Evolutionary conservation across 2,797 vertebrate species (phyloP), one percentile per base, ranked within the genome.

Genomic region (Orientallactaga sibirica): DNA sequence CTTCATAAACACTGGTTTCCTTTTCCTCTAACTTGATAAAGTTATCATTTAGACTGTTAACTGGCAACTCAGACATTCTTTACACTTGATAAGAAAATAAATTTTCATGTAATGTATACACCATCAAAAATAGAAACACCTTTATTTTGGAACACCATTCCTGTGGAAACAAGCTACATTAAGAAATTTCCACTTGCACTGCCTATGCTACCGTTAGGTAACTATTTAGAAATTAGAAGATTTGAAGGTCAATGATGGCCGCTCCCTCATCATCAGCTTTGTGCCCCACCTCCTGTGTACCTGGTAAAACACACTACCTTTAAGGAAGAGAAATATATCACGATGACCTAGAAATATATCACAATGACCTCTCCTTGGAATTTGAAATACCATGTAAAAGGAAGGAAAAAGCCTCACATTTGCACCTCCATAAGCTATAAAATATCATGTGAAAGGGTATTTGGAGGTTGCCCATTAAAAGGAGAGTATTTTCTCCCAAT

Each of bases 41-140:
- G 41, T 82, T 80, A 71, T 80, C 86, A 52, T 33, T 94, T 62
- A 93, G 71, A 70, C 8, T 4, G 27, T 24, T 37, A 94, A 77
- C 5, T 75, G 24, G 83, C 33, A 85, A 55, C 37, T 82, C n/a
- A 68, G 77, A 91, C 55, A 75, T 74, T 66, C 68, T 87, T 76
- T 37, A 41, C 58, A 84, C 41, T 81, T 74, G 33, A 79, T 90
- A 91, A 86, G 62, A 64, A 86, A 89, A 68, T 86, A 64, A 76
- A 80, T 88, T 68, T 78, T 20, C 37, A 81, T 74, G 58, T 67
- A 91, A 83, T 76, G 33, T 41, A 27, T 48, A 77, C 22, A 41
- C 18, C 68, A 41, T 86, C 37, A 55, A 19, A 87, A 86, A n/a
- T 48, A 7, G 61, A 91, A 33, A 33, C n/a, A 75, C 75, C 55